Evolutionary conservation across 2,113 vertebrate genomes (phyloP), one percentile per base, ranked within the genome.

Genomic region (Menidia beryllina): DNA sequence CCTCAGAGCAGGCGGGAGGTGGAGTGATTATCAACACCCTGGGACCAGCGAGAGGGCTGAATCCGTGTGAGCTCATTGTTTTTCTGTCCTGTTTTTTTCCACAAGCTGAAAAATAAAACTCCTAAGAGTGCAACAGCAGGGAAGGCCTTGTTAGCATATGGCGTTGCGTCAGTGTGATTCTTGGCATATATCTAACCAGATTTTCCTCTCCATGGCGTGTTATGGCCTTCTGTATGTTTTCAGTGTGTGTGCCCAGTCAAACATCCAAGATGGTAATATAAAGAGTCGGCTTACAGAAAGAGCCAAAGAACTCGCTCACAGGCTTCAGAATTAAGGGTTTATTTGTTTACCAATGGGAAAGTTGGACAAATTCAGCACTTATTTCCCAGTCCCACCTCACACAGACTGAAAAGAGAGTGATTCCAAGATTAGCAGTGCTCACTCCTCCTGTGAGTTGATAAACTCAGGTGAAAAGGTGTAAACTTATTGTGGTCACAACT

Each of bases 41-140:
- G 58, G 56, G 76, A 58, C 80, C 79, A 58, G 59, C 34, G 81
- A 82, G 77, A 83, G 67, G 77, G 77, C 61, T 38, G 49, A 48
- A 80, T 81, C 41, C 74, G 27, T 43, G 39, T 87, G 81, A 82
- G 81, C 67, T 85, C 87, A 84, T 72, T 64, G 70, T 78, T 81
- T 84, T 67, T 67, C 47, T 4, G 7, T 17, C 21, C 43, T 7
- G 8, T 23, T 36, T 41, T 68, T 36, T 21, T 59, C 49, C 39
- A 55, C 25, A 24, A 24, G 36, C 36, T 47, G 51, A 62, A 75
- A 56, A 63, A n/a, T 50, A 68, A 24, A 55, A 36, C 47, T 17
- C 6, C 27, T 5, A 21, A 54, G 41, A 60, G 53, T 62, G 52
- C 48, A 64, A 20, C 41, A 62, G 26, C 9, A 5, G 26, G 38